Percentiles rank a stretch among this genome's conserved stretches.
Conservation (phyloP, 2,113 vertebrate species). For the Pseudolaguvia tuberculata region DNA sequence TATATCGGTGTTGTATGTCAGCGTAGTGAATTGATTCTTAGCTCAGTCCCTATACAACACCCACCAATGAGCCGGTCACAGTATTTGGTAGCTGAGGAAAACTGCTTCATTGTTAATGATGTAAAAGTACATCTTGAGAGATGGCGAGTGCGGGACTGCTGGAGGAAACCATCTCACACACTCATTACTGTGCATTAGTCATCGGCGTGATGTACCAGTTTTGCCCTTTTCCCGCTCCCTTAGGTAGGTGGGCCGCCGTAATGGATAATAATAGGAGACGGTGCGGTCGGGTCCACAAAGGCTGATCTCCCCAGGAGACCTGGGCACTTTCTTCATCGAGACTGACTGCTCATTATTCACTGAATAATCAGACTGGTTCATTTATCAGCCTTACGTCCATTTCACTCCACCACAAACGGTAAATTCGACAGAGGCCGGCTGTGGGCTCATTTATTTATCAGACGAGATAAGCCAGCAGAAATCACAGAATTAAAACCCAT, state of each 20-base stretch:
- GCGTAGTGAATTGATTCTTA: too few relatives aligned
- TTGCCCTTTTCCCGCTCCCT: constrained; percentile 19
- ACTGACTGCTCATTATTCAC: constrained; percentile 26
- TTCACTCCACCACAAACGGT: neutral
- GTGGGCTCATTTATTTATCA: too few relatives aligned
- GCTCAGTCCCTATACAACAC: too few relatives aligned
- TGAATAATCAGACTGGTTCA: neutral
- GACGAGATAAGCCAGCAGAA: too few relatives aligned
- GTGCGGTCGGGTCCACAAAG: constrained; percentile 28
- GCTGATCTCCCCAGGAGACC: constrained; percentile 32
- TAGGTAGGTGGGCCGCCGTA: constrained; percentile 2
- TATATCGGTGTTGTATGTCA: too few relatives aligned
- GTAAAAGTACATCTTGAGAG: neutral
- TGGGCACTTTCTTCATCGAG: constrained; percentile 19
- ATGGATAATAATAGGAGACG: constrained; percentile 9
- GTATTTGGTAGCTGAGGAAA: neutral
- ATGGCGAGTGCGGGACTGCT: neutral
- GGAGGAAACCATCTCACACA: neutral
- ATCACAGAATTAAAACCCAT: too few relatives aligned
- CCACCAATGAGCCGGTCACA: too few relatives aligned
- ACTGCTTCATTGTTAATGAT: neutral
- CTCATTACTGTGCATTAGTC: constrained; percentile 28
- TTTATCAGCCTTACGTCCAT: constrained; percentile 5
- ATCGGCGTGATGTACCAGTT: neutral
- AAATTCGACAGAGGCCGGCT: too few relatives aligned